These are phyloP conservation scores for Xiphias gladius DNA, from an alignment of 2,113 vertebrate genomes.

Conservation along the genomic window DNA sequence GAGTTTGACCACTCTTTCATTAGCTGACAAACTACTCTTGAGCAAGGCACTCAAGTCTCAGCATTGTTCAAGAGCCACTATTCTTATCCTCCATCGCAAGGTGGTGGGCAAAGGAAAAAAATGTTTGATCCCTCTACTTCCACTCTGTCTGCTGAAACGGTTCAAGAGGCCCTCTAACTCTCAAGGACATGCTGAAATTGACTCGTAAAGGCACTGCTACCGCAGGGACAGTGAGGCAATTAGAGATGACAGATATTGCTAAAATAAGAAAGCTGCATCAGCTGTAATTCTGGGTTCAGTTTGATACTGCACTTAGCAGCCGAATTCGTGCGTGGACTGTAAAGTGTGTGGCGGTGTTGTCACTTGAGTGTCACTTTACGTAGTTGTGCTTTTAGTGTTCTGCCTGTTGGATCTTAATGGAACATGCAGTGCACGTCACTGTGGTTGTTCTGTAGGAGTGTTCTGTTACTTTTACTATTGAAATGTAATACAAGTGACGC, in stretches of 20 bases:
- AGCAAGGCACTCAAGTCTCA: background rate
- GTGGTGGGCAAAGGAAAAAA: background rate
- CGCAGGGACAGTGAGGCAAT: conserved; percentile 11
- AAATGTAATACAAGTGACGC: background rate
- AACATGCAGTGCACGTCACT: background rate
- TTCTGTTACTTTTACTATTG: background rate
- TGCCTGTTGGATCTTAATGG: conserved; percentile 9
- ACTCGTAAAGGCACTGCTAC: conserved; percentile 9
- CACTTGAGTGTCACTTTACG: background rate
- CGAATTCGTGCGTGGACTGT: background rate
- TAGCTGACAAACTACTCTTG: background rate
- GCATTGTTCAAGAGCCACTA: background rate
- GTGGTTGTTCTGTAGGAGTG: background rate
- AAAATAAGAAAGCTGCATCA: conserved; percentile 28
- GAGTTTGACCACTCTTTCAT: background rate
- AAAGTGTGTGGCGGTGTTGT: conserved; percentile 7
- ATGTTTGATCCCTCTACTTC: background rate
- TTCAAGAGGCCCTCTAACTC: background rate
- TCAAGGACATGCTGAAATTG: conserved; percentile 13
- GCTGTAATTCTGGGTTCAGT: conserved; percentile 27
- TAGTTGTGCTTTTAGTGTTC: conserved; percentile 6
- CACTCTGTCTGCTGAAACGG: conserved; percentile 10
- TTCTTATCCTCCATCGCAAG: background rate
- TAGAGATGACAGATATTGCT: conserved; percentile 24
- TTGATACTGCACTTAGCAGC: conserved; percentile 10